Conservation (phyloP, 2,797 vertebrate genomes). For the Phalloptychus januarius region DNA sequence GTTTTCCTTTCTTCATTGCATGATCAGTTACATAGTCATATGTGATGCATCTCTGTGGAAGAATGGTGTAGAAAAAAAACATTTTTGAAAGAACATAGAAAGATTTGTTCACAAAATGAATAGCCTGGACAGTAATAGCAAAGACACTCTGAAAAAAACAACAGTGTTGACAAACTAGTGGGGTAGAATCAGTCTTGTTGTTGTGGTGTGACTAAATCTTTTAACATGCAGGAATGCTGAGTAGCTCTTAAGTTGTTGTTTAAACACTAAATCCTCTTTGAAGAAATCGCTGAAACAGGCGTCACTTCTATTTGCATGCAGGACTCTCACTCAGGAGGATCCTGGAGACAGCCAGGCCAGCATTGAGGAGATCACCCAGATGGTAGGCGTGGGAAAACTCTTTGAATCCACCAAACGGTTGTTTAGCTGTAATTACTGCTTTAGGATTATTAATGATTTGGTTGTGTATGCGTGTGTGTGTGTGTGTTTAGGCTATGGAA, state of each 20-base stretch:
- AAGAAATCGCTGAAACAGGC: constrained; percentile 10
- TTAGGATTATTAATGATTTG: constrained; percentile 2
- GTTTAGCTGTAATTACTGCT: background rate
- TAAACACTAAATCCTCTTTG: background rate
- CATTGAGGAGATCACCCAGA: constrained; percentile 88
- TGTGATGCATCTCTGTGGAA: constrained; percentile 20
- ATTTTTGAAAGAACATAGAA: background rate
- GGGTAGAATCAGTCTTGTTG: background rate
- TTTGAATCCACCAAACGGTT: background rate
- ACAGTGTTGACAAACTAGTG: too few relatives aligned
- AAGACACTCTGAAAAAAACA: background rate
- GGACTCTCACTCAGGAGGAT: constrained; percentile 94
- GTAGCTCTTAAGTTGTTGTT: background rate
- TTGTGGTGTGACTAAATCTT: background rate
- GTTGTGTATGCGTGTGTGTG: background rate
- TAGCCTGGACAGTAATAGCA: background rate
- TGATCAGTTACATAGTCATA: constrained; percentile 15
- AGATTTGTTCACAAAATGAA: background rate
- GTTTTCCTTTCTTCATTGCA: constrained; percentile 1
- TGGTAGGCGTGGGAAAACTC: constrained; percentile 77
- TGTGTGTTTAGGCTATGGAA: constrained; percentile 65
- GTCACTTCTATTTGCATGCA: constrained; percentile 52
- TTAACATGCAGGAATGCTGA: background rate
- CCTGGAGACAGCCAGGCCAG: constrained; percentile 93
- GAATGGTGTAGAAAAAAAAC: background rate